A percentile compares a stretch with the other conserved stretches of the same genome.
phyloP scores from a whole-genome alignment of 2,888 invertebrate genomes.

The Anorthoa munda region DNA sequence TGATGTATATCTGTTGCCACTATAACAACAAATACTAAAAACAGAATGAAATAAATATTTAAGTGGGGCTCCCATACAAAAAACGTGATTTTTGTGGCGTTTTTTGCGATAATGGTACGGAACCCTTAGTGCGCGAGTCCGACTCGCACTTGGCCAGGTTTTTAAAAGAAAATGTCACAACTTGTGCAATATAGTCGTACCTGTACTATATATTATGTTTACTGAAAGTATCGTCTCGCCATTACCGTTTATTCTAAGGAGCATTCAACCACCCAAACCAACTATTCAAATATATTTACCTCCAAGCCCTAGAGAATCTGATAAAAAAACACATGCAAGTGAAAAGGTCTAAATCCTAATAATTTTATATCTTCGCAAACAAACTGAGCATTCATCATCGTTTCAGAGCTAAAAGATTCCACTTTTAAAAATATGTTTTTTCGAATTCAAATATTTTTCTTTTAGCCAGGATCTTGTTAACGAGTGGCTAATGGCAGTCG shows the following conservation, averaged over 20 bases:
- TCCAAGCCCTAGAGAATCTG: background rate
- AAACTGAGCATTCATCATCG: constrained; percentile 45
- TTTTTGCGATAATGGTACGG: too few relatives aligned
- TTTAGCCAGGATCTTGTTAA: constrained; percentile 66
- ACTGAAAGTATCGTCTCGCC: background rate
- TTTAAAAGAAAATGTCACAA: too few relatives aligned
- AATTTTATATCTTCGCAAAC: constrained; percentile 36
- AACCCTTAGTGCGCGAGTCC: too few relatives aligned
- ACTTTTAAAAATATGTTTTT: constrained; percentile 46
- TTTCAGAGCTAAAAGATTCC: constrained; percentile 43
- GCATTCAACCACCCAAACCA: background rate
- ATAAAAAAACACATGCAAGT: background rate
- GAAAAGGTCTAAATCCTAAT: constrained; percentile 22
- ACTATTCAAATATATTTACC: constrained; percentile 7
- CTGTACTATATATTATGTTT: background rate
- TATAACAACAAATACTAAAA: too few relatives aligned
- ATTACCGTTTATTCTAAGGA: background rate
- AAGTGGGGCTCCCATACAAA: too few relatives aligned
- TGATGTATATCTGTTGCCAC: too few relatives aligned
- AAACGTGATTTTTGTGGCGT: too few relatives aligned
- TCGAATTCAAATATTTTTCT: constrained; percentile 56
- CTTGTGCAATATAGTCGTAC: background rate
- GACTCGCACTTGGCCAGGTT: too few relatives aligned
- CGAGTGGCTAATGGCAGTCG: constrained; percentile 73
- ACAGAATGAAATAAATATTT: too few relatives aligned